A percentile compares a stretch with the other conserved stretches of the same genome.
Evolutionary conservation across 1,140 invertebrate genomes (phyloP).

Genomic region (Dreissena rostriformis): DNA sequence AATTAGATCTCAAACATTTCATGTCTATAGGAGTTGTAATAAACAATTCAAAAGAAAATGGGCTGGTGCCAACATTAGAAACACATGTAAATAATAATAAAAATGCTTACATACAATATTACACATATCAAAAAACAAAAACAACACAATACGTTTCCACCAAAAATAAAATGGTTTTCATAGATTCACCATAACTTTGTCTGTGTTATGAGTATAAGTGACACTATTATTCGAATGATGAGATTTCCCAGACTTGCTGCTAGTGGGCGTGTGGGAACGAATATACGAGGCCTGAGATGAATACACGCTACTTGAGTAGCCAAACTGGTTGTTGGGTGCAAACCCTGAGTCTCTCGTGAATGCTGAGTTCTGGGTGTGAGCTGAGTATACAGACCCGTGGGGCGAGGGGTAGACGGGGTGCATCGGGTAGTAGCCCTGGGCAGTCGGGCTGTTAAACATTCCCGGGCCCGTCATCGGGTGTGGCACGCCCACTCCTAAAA

Average conservation of each 20-base stretch:
- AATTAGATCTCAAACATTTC: too few species aligned
- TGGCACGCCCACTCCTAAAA: constrained; percentile 54
- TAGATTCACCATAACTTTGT: constrained; percentile 68
- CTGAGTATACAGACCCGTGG: constrained; percentile 65
- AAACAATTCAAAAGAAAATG: too few species aligned
- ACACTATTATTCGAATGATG: constrained; percentile 73
- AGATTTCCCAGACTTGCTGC: constrained; percentile 76
- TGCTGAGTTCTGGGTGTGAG: constrained; percentile 52
- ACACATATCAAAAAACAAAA: neutral
- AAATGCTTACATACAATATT: neutral
- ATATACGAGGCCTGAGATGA: constrained; percentile 65
- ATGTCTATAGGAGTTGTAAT: too few species aligned
- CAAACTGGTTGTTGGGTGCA: constrained; percentile 48
- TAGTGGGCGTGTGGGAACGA: constrained; percentile 73
- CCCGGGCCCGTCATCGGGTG: constrained; percentile 54
- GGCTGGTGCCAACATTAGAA: too few species aligned
- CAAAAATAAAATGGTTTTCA: neutral
- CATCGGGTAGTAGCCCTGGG: constrained; percentile 75
- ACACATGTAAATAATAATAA: too few species aligned
- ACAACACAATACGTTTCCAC: neutral
- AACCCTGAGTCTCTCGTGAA: constrained; percentile 51
- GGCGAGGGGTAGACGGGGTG: constrained; percentile 67
- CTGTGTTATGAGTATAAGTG: constrained; percentile 72
- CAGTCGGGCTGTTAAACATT: constrained; percentile 59
- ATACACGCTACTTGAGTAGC: constrained; percentile 50